phyloP scores from a whole-genome alignment of 1,140 invertebrate species.

The Mylabris phalerata region DNA sequence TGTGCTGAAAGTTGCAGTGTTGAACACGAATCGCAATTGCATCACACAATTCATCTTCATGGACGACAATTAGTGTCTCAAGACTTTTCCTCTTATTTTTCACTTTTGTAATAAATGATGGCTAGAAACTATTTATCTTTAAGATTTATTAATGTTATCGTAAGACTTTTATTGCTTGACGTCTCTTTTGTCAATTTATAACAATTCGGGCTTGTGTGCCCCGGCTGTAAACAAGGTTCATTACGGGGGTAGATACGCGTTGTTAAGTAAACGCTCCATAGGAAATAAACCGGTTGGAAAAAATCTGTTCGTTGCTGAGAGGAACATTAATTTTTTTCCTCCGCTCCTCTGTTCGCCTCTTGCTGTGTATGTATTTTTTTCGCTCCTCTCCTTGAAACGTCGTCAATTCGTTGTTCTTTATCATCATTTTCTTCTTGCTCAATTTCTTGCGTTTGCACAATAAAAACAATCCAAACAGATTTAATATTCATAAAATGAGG shows the following conservation, averaged over 20 bases:
- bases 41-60: conserved; percentile 25
- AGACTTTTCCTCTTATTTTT: conserved; percentile 33
- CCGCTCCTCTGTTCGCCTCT: too few species aligned
- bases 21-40: too few species aligned
- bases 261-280: conserved; percentile 15
- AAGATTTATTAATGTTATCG: conserved; percentile 30
- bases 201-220: conserved; percentile 17
- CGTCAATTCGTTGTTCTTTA: too few species aligned
- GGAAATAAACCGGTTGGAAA: conserved; percentile 12
- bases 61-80: conserved; percentile 31
- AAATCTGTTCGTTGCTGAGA: conserved; percentile 10
- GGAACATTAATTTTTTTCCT: conserved; percentile 6
- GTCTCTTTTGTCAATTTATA: conserved; percentile 25
- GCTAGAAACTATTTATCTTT: conserved; percentile 27
- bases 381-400: too few species aligned
- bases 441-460: too few species aligned
- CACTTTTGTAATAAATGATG: conserved; percentile 30
- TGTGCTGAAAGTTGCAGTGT: too few species aligned
- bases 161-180: conserved; percentile 24
- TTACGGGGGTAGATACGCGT: conserved; percentile 14
- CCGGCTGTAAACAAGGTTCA: conserved; percentile 13
- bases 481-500: too few species aligned
- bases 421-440: too few species aligned
- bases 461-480: too few species aligned
- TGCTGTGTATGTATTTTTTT: too few species aligned